Percentiles rank a stretch among this genome's conserved stretches.
These are phyloP conservation scores for Drosophila auraria DNA, from an alignment of 1,140 invertebrate genomes.

Conservation along the genomic window DNA sequence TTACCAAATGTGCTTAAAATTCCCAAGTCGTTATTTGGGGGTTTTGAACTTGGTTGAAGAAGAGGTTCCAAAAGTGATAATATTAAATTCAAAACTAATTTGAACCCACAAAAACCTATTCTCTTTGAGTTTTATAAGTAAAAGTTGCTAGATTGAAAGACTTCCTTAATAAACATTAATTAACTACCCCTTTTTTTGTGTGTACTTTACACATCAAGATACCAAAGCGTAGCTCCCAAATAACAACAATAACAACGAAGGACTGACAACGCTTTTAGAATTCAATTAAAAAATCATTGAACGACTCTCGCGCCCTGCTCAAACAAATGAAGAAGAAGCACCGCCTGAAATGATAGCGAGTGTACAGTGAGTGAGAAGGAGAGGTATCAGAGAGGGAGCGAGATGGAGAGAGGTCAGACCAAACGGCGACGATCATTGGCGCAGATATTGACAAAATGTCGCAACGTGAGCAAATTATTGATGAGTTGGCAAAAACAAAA, in stretches of 20 bases:
- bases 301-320: slow-evolving; percentile 57
- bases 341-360: slow-evolving; percentile 11
- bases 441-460: slow-evolving; percentile 84
- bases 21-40: not conserved
- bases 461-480: slow-evolving; percentile 83
- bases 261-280: slow-evolving; percentile 80
- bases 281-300: slow-evolving; percentile 84
- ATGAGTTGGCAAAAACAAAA: slow-evolving; percentile 73
- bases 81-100: not conserved
- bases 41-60: not conserved
- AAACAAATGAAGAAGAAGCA: slow-evolving; percentile 8
- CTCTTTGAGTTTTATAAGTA: not conserved
- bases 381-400: slow-evolving; percentile 7
- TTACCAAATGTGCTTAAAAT: not conserved
- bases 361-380: not conserved
- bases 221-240: slow-evolving; percentile 70
- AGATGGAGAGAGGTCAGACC: slow-evolving; percentile 37
- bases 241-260: slow-evolving; percentile 53
- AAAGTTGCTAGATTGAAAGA: not conserved
- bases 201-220: slow-evolving; percentile 47
- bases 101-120: not conserved
- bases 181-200: not conserved
- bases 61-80: not conserved
- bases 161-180: not conserved
- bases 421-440: slow-evolving; percentile 74